Evolutionary conservation across 2,888 invertebrate species (phyloP).

Genomic region (Caenorhabditis sinica): DNA sequence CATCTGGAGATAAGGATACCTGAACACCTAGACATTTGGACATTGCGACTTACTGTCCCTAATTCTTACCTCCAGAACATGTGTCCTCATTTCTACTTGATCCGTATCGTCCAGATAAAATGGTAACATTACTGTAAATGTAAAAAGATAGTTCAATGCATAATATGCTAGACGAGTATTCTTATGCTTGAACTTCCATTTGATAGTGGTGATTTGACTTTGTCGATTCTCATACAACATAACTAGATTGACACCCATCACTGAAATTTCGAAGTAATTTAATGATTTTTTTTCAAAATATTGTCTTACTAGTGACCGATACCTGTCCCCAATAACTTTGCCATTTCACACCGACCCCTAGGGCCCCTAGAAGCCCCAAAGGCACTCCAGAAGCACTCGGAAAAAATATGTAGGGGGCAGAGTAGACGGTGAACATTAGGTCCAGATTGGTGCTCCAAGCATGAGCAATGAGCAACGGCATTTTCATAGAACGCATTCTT

Average conservation of each 20-base stretch:
- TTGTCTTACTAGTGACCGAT: slow-evolving; percentile 36
- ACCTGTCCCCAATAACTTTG: slow-evolving; percentile 46
- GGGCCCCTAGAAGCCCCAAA: slow-evolving; percentile 20
- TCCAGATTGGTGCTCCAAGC: slow-evolving; percentile 50
- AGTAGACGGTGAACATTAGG: slow-evolving; percentile 35
- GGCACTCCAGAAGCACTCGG: slow-evolving; percentile 47
- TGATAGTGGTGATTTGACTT: slow-evolving; percentile 44
- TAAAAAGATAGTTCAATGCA: slow-evolving; percentile 19
- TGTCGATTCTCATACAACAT: slow-evolving; percentile 56
- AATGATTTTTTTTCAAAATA: neutral
- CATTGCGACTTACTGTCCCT: neutral
- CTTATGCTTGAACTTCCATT: slow-evolving; percentile 20
- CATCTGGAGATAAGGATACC: no score
- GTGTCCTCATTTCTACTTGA: slow-evolving; percentile 26
- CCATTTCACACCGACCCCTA: slow-evolving; percentile 35
- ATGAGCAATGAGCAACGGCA: slow-evolving; percentile 25
- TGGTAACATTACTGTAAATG: slow-evolving; percentile 20
- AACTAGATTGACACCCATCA: slow-evolving; percentile 40
- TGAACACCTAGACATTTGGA: neutral
- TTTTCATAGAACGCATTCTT: slow-evolving; percentile 32
- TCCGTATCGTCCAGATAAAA: slow-evolving; percentile 45
- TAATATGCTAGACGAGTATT: slow-evolving; percentile 23
- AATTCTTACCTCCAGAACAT: slow-evolving; percentile 26
- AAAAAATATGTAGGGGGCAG: slow-evolving; percentile 31
- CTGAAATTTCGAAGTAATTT: slow-evolving; percentile 24